Evolutionary conservation across 2,113 vertebrate species (phyloP).

Genomic region (Brachyhypopomus gauderio): DNA sequence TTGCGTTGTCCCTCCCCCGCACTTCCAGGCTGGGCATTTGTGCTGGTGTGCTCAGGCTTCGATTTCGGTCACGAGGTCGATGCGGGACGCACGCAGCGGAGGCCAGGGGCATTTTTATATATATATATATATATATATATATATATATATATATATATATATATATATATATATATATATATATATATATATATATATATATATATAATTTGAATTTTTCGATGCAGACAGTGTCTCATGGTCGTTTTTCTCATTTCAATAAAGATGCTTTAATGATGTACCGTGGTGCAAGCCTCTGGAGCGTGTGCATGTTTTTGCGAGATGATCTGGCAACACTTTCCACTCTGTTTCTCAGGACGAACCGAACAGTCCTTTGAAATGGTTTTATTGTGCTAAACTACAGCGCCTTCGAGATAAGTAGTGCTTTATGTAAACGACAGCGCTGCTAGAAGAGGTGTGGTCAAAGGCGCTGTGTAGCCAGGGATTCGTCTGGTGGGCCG

Average conservation of each 20-base stretch:
- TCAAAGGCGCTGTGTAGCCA: not conserved
- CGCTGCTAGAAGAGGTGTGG: not conserved
- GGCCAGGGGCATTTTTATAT: not conserved
- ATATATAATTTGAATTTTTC: constrained; percentile 22
- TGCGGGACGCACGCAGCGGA: not conserved
- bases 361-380: not conserved
- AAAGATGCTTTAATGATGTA: constrained; percentile 2
- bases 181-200: too few species aligned
- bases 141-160: not conserved
- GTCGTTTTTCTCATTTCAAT: constrained; percentile 9
- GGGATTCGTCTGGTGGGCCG: not conserved
- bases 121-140: too few species aligned
- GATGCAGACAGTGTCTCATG: not conserved
- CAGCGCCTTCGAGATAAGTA: constrained; percentile 6
- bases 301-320: not conserved
- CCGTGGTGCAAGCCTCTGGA: too few species aligned
- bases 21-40: not conserved
- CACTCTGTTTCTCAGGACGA: not conserved
- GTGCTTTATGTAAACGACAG: constrained; percentile 29
- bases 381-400: not conserved
- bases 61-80: not conserved
- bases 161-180: not conserved
- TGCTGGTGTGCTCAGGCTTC: not conserved
- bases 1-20: not conserved
- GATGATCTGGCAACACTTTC: not conserved